A percentile compares a stretch with the other conserved stretches of the same genome.
These are phyloP conservation scores for Thelaira solivaga DNA, from an alignment of 2,888 invertebrate genomes.

Conservation along the genomic window DNA sequence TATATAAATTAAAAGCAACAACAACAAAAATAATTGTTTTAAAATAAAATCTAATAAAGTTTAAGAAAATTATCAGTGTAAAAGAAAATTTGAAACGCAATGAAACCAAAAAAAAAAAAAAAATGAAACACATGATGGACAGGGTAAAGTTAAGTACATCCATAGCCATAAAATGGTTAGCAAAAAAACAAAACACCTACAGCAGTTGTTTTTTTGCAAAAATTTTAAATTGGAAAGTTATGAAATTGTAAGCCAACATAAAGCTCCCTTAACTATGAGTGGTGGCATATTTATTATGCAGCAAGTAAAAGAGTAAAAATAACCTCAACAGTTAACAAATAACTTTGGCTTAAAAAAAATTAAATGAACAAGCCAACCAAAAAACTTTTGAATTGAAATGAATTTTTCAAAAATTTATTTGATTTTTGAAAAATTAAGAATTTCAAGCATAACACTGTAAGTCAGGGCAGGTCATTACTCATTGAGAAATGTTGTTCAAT, in stretches of 20 bases:
- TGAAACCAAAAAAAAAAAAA: not conserved
- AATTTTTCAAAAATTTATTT: conserved; percentile 20
- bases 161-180: no score
- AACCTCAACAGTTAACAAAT: not conserved
- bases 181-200: no score
- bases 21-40: conserved; percentile 16
- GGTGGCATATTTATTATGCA: no score
- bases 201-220: no score
- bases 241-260: no score
- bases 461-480: conserved; percentile 50
- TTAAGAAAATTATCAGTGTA: conserved; percentile 45
- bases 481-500: conserved; percentile 19
- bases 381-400: conserved; percentile 34
- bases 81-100: no score
- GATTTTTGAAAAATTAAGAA: conserved; percentile 16
- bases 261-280: no score
- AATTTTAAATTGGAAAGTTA: no score
- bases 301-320: not conserved
- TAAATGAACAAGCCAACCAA: conserved; percentile 8
- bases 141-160: no score
- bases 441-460: conserved; percentile 37
- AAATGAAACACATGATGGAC: not conserved
- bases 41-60: conserved; percentile 19
- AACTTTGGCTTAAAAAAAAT: not conserved
- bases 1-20: conserved; percentile 52